Base-by-base conservation (phyloP, 2,888 invertebrate species). In the Eupelmus urozonus region DNA sequence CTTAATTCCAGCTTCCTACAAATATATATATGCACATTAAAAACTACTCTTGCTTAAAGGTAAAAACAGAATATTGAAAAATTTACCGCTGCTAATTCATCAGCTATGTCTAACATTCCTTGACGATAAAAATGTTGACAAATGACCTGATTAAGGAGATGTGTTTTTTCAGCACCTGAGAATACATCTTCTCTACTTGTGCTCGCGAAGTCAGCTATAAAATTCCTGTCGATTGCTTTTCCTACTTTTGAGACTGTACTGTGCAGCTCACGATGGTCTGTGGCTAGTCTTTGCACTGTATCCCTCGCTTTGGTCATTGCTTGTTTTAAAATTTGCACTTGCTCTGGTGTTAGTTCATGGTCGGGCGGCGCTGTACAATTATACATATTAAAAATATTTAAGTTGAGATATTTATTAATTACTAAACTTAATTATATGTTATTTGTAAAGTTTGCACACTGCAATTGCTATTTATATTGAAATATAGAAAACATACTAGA, bases 121-220 rank as follows among this genome's bases (percentile, higher is more conserved):
- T 98, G 97, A 82, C 98, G 93, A 87, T 97, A 96, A 88, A 98
- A 96, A 91, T 99, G 98, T 88, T 98, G 97, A 84, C 97, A 97
- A 81, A 98, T 96, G 23, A 97, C 96, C 91, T 95, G 94, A 89
- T 96, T 96, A n/a, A 97, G 90, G 20, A 95, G 90, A 85, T 93
- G 92, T 65, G 93, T 91, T 85, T 94, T 94, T 63, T 94, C 93
- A 0, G 94, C 91, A 1, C 93, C 93, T 80, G 93, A 93, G 88
- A 97, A 96, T 0, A 96, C 93, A 82, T 95, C 95, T 80, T 97
- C 97, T 51, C 96, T 94, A 78, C 96, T 95, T 0, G 97, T 96
- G 1, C 96, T 94, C 0, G 95, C 95, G 90, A 97, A 98, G 89
- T 98, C 98, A 0, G 96, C 93, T 51, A 96, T 95, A 87, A 98